Percentiles rank a stretch among this genome's conserved stretches.
These are phyloP conservation scores for Madoqua kirkii DNA, from an alignment of 2,113 vertebrate species.

Conservation along the genomic window DNA sequence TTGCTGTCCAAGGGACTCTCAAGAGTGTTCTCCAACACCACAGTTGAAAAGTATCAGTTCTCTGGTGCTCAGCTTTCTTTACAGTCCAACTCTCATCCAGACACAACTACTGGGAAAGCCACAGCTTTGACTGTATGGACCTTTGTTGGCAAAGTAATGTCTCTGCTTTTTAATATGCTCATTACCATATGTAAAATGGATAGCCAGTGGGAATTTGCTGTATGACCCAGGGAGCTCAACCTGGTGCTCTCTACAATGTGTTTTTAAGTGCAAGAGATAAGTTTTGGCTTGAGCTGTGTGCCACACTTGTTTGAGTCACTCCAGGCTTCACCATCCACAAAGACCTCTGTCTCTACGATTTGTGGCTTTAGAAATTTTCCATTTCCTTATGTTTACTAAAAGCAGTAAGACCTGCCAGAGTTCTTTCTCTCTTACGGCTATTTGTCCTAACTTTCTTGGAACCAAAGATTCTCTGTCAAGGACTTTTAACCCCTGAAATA, in stretches of 20 bases:
- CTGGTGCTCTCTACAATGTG: not conserved
- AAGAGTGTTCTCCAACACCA: not conserved
- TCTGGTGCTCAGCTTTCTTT: not conserved
- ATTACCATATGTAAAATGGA: not conserved
- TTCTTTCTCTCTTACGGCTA: not conserved
- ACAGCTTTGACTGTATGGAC: not conserved
- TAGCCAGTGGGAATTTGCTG: not conserved
- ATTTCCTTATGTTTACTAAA: not conserved
- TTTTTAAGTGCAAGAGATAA: not conserved
- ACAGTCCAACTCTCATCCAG: not conserved
- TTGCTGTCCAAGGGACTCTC: not conserved
- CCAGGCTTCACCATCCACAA: not conserved
- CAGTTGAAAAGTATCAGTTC: not conserved
- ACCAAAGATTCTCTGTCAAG: slow-evolving; percentile 14
- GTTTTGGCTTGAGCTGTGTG: not conserved
- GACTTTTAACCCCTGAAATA: not conserved
- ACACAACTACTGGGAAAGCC: not conserved
- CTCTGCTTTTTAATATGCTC: not conserved
- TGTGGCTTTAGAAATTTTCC: slow-evolving; percentile 11
- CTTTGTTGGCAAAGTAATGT: not conserved
- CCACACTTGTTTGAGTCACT: not conserved
- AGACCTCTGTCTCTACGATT: not conserved
- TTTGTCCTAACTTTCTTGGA: slow-evolving; percentile 51
- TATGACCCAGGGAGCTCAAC: not conserved
- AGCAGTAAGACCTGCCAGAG: not conserved